Evolutionary conservation across 2,113 vertebrate species (phyloP).

Genomic region (Rhineura floridana): DNA sequence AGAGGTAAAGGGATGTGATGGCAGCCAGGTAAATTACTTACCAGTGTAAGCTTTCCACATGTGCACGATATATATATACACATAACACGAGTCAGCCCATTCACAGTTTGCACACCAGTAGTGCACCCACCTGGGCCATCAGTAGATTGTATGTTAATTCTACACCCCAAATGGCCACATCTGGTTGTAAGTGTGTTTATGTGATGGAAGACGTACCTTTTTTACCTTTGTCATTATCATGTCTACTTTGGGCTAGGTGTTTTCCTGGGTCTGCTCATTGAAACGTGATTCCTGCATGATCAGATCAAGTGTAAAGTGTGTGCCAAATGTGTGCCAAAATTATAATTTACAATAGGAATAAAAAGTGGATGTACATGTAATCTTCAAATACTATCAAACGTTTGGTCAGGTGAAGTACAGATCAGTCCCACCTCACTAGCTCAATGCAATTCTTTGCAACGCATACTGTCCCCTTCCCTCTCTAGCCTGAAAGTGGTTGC

Average conservation of each 20-base stretch:
- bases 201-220: not conserved
- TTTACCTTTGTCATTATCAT: too few relatives aligned
- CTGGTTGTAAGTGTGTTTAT: not conserved
- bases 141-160: not conserved
- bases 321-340: not conserved
- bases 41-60: not conserved
- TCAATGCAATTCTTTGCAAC: not conserved
- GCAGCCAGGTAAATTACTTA: too few relatives aligned
- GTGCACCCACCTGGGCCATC: not conserved
- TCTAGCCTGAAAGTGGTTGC: too few relatives aligned
- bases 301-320: not conserved
- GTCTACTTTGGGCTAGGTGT: not conserved
- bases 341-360: not conserved
- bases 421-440: not conserved
- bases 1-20: too few relatives aligned
- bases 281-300: not conserved
- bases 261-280: not conserved
- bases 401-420: not conserved
- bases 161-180: too few relatives aligned
- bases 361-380: not conserved
- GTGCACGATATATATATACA: not conserved
- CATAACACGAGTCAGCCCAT: not conserved
- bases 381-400: not conserved
- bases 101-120: not conserved
- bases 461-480: too few relatives aligned